Conservation (phyloP, 2,797 vertebrate genomes). For the Phataginus tetradactyla region DNA sequence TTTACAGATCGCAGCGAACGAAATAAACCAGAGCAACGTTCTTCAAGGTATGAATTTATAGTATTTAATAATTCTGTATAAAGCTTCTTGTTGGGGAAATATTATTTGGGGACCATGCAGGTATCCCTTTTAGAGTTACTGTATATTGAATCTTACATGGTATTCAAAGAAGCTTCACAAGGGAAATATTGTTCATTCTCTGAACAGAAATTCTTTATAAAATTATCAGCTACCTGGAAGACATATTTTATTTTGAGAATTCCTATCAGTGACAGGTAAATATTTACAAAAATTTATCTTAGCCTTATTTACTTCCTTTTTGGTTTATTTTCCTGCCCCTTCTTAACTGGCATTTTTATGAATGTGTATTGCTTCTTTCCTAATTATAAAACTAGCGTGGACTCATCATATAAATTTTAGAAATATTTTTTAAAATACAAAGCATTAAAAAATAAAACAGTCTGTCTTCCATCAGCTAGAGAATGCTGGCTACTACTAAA, state of each 20-base stretch:
- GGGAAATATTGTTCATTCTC: slow-evolving; percentile 5
- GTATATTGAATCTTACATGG: background rate
- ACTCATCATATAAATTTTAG: background rate
- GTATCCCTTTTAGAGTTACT: slow-evolving; percentile 7
- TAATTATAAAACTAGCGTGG: slow-evolving; percentile 19
- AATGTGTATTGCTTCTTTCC: background rate
- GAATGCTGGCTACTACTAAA: background rate
- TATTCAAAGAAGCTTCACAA: slow-evolving; percentile 14
- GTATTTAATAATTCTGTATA: slow-evolving; percentile 42
- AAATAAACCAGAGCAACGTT: slow-evolving; percentile 91
- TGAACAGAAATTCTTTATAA: slow-evolving; percentile 22
- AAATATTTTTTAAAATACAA: background rate
- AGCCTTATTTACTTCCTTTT: background rate
- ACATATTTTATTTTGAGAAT: slow-evolving; percentile 37
- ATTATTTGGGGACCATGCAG: background rate
- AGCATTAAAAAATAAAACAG: background rate
- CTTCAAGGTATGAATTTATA: slow-evolving; percentile 89
- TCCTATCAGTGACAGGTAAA: slow-evolving; percentile 24
- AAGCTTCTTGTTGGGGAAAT: slow-evolving; percentile 36
- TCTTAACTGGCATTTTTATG: slow-evolving; percentile 3
- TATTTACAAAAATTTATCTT: slow-evolving; percentile 29
- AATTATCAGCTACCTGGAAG: background rate
- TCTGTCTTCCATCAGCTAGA: background rate
- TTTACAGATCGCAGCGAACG: slow-evolving; percentile 91
- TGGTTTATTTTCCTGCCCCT: background rate